phyloP scores from a whole-genome alignment of 2,113 vertebrate species.

The Pituophis catenifer region DNA sequence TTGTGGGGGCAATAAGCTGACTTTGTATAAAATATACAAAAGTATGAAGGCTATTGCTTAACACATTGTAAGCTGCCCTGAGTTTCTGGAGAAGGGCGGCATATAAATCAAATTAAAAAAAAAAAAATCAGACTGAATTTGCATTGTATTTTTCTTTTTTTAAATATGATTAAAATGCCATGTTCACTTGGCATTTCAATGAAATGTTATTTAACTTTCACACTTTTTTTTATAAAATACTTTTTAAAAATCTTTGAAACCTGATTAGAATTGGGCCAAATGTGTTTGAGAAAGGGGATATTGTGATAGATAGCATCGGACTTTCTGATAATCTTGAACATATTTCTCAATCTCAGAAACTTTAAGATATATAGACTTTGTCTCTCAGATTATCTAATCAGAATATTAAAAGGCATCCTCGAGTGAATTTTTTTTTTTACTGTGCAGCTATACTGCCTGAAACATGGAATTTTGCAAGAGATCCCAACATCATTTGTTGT shows the following conservation, averaged over 20 bases:
- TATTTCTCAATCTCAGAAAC: not conserved
- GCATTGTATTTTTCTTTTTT: slow-evolving; percentile 17
- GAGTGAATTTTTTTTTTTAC: not conserved
- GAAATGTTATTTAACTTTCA: not conserved
- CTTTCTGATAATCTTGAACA: not conserved
- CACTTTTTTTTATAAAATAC: not conserved
- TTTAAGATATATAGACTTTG: not conserved
- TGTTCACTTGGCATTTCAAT: not conserved
- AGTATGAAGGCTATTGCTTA: no score
- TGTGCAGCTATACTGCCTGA: not conserved
- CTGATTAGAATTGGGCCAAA: not conserved
- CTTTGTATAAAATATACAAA: no score
- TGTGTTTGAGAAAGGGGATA: not conserved
- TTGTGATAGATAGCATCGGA: not conserved
- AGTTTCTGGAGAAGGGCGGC: no score
- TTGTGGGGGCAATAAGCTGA: no score
- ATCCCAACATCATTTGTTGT: not conserved
- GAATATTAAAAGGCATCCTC: not conserved
- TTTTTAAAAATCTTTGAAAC: not conserved
- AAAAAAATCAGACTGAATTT: slow-evolving; percentile 64
- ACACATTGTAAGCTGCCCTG: no score
- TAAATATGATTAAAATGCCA: not conserved
- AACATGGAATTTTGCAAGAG: not conserved
- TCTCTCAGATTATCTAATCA: not conserved
- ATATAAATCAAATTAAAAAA: no score